These are phyloP conservation scores for Sinhomidia bicolor DNA, from an alignment of 2,888 invertebrate species.

Conservation along the genomic window DNA sequence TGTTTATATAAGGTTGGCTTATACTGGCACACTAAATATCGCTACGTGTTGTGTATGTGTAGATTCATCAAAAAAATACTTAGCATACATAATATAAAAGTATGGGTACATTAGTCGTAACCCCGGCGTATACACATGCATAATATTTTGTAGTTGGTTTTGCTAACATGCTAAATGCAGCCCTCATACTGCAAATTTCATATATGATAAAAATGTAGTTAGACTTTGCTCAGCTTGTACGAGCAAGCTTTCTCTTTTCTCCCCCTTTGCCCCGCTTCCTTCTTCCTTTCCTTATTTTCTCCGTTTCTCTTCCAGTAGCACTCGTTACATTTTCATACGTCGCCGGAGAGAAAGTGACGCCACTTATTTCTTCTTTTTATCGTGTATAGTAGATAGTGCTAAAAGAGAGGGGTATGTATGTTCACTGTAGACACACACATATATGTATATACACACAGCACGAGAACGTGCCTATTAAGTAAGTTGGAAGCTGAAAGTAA, in stretches of 20 bases:
- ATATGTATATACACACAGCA: too few relatives aligned
- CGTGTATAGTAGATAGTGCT: background rate
- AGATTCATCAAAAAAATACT: slow-evolving; percentile 38
- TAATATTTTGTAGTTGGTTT: background rate
- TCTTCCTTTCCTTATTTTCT: background rate
- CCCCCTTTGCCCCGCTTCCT: background rate
- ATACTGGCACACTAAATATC: background rate
- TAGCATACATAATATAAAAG: slow-evolving; percentile 42
- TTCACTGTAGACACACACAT: too few relatives aligned
- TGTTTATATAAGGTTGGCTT: background rate
- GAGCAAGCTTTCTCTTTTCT: slow-evolving; percentile 3
- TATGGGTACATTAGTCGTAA: slow-evolving; percentile 19
- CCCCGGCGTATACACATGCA: background rate
- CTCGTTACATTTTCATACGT: slow-evolving; percentile 26
- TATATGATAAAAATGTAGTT: slow-evolving; percentile 38
- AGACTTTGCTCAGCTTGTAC: slow-evolving; percentile 22
- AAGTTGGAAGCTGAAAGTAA: slow-evolving; percentile 30
- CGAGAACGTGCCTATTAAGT: background rate
- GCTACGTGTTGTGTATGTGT: slow-evolving; percentile 2
- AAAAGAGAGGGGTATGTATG: slow-evolving; percentile 1
- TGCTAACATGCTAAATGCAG: background rate
- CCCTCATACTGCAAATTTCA: slow-evolving; percentile 23
- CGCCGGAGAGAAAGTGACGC: slow-evolving; percentile 21
- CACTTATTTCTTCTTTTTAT: background rate
- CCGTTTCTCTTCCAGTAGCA: background rate